Base-by-base conservation (phyloP, 1,140 invertebrate species). In the Leptonema lineaticorne region DNA sequence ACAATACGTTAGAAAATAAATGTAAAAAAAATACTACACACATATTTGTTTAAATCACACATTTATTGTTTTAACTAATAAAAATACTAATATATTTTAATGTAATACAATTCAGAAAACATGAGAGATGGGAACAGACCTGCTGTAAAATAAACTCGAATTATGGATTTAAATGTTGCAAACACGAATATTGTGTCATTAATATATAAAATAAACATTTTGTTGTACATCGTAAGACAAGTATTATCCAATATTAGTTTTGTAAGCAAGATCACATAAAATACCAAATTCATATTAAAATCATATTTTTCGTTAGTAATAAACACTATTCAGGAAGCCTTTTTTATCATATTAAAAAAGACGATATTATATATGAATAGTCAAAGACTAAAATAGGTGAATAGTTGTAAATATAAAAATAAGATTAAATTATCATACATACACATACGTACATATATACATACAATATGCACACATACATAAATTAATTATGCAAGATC, bases 31-130 rank as follows among this genome's bases (percentile, higher is more conserved):
- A n/a, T n/a, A n/a, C n/a, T n/a, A n/a, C n/a, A n/a, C n/a, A 41
- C 37, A 11, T 0, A 41, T 29, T n/a, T 20, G 3, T 16, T 53
- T 16, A 48, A 48, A 67, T 69, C 71, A 72, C 71, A 72, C 71
- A 72, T 72, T 72, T 72, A 72, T 69, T 72, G 62, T 65, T 68
- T 71, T 63, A 71, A 64, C 70, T 71, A 71, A 62, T 69, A 68
- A 71, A 71, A 71, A 70, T 70, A 70, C 69, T 70, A 70, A 70
- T 60, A 58, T 62, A 57, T 56, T 64, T 67, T 67, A 69, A 50
- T 63, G 60, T 60, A 63, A 63, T 69, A 70, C 69, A 70, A 64
- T 59, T 53, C 63, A 71, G 63, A 71, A 71, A 68, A 71, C 67
- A 65, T 65, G 37, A 45, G 62, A 67, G 37, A 71, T 71, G 41